Conservation (phyloP, 2,113 vertebrate species). For the Triplophysa siluroides region DNA sequence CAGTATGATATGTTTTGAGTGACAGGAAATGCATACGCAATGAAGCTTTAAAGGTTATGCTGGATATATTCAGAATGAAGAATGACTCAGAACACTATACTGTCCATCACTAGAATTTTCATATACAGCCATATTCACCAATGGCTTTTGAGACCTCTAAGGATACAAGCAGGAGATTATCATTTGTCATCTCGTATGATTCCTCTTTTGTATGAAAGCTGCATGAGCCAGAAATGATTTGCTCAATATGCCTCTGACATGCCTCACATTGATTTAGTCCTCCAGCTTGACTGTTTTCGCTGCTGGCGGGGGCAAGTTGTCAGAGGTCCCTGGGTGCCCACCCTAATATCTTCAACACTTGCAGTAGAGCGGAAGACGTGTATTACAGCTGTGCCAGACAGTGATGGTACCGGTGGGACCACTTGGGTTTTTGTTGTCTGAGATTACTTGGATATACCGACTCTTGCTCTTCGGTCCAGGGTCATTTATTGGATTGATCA, state of each 20-base stretch:
- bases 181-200: slow-evolving; percentile 13
- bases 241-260: slow-evolving; percentile 60
- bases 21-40: background rate
- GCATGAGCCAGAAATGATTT: slow-evolving; percentile 68
- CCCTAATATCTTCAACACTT: slow-evolving; percentile 67
- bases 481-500: slow-evolving; percentile 53
- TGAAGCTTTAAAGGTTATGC: no score
- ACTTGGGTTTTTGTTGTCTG: slow-evolving; percentile 62
- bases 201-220: slow-evolving; percentile 63
- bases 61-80: background rate
- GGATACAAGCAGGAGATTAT: slow-evolving; percentile 38
- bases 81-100: background rate
- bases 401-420: slow-evolving; percentile 63
- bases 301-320: slow-evolving; percentile 53
- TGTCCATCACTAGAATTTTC: background rate
- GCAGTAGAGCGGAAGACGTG: slow-evolving; percentile 66
- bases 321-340: slow-evolving; percentile 58
- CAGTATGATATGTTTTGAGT: no score
- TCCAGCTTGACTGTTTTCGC: slow-evolving; percentile 63
- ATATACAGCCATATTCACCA: background rate
- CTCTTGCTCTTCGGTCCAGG: slow-evolving; percentile 44
- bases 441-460: slow-evolving; percentile 57
- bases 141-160: background rate
- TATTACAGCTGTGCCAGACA: slow-evolving; percentile 68
- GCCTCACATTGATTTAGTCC: slow-evolving; percentile 62